Evolutionary conservation across 2,113 vertebrate genomes (phyloP).

Genomic region (Pedionomus torquatus): DNA sequence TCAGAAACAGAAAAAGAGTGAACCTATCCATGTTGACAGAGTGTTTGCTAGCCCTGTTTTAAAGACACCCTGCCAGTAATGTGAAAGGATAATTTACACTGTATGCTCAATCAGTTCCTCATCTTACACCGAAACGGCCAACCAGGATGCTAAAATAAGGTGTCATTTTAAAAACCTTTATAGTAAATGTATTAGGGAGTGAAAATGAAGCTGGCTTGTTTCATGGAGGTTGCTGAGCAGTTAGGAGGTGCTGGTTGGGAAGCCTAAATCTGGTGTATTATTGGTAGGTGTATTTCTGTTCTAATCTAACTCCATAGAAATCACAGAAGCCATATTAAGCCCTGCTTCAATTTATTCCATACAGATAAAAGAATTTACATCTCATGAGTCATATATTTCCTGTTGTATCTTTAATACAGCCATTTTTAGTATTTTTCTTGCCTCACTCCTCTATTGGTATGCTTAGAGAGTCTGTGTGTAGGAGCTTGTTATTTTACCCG

Average conservation of each 20-base stretch:
- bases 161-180: not conserved
- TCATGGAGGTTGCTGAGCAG: not conserved
- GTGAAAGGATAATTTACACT: not conserved
- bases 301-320: conserved; percentile 69
- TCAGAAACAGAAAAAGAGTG: not conserved
- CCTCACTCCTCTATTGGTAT: conserved; percentile 40
- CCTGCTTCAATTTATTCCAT: conserved; percentile 50
- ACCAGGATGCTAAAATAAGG: conserved; percentile 15
- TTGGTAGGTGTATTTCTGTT: conserved; percentile 68
- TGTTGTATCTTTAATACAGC: conserved; percentile 68
- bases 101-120: not conserved
- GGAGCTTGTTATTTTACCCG: conserved; percentile 60
- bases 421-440: conserved; percentile 68
- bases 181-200: not conserved
- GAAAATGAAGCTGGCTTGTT: not conserved
- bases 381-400: conserved; percentile 66
- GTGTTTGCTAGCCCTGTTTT: not conserved
- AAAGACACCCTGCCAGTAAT: not conserved
- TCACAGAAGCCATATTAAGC: conserved; percentile 57
- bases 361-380: conserved; percentile 69
- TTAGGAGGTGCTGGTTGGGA: not conserved
- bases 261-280: conserved; percentile 48
- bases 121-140: not conserved
- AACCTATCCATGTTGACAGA: not conserved
- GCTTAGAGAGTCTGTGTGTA: conserved; percentile 40